phyloP scores from a whole-genome alignment of 2,797 vertebrate species.

The Gephyroberyx darwinii region DNA sequence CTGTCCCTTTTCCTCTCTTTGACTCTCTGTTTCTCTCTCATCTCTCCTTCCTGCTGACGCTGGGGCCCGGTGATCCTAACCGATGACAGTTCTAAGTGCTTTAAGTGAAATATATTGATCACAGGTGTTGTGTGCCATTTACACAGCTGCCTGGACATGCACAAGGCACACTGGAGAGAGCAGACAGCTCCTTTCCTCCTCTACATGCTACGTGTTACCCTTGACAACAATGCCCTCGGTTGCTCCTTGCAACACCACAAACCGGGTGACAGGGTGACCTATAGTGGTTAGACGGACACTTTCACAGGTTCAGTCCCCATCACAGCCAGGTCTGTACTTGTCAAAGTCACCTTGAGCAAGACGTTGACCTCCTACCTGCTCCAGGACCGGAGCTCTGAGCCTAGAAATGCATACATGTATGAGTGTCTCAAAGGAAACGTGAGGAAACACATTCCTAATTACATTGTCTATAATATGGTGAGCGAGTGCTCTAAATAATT shows the following conservation, averaged over 20 bases:
- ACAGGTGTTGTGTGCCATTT: conserved; percentile 60
- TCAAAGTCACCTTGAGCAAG: conserved; percentile 42
- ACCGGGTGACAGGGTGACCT: conserved; percentile 28
- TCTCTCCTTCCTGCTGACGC: conserved; percentile 55
- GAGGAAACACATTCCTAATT: not conserved
- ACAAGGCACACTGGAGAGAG: conserved; percentile 8
- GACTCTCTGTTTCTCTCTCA: conserved; percentile 43
- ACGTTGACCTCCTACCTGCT: conserved; percentile 13
- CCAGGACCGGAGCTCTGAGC: not conserved
- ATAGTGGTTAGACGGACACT: conserved; percentile 18
- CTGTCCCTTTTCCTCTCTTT: conserved; percentile 68
- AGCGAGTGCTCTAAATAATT: too few species aligned
- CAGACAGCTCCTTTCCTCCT: conserved; percentile 13
- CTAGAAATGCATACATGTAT: not conserved
- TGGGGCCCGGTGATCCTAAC: conserved; percentile 60
- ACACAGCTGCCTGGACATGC: conserved; percentile 27
- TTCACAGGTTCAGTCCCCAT: conserved; percentile 6
- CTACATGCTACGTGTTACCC: conserved; percentile 22
- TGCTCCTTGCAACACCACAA: not conserved
- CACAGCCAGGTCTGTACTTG: not conserved
- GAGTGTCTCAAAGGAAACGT: conserved; percentile 1
- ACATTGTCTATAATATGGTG: not conserved
- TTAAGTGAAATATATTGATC: conserved; percentile 80
- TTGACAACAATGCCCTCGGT: not conserved
- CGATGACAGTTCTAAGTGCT: conserved; percentile 73